Evolutionary conservation across 2,113 vertebrate genomes (phyloP).

Genomic region (human): DNA sequence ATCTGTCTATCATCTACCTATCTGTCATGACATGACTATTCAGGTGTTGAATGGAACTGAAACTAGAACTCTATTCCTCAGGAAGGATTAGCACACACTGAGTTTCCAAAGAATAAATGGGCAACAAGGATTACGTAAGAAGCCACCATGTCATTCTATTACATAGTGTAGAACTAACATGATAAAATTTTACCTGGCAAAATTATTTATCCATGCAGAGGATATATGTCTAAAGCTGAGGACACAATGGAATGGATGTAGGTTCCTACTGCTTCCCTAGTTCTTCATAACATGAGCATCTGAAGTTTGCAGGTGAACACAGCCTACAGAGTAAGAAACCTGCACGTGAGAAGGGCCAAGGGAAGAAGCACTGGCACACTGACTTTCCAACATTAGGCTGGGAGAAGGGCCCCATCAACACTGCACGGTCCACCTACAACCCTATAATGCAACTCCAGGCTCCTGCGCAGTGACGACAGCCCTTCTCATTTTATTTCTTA

Average conservation of each 20-base stretch:
- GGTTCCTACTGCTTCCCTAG: background rate
- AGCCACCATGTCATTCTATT: background rate
- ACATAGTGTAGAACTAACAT: background rate
- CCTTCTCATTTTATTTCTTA: background rate
- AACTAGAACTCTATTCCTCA: background rate
- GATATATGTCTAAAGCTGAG: background rate
- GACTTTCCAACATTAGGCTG: accelerated
- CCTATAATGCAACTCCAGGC: accelerated
- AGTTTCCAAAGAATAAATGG: background rate
- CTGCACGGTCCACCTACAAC: background rate
- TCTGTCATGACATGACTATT: background rate
- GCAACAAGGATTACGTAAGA: background rate
- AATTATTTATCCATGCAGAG: background rate
- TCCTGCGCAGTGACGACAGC: accelerated
- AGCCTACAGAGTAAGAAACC: background rate
- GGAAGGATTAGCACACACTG: background rate
- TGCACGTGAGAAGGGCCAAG: background rate
- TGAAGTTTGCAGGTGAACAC: background rate
- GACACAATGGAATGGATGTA: background rate
- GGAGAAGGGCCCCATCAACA: too few relatives aligned
- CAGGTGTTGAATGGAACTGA: background rate
- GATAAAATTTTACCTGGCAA: background rate
- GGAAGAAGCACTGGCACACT: background rate
- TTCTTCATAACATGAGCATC: background rate
- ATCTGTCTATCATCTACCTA: background rate